These are phyloP conservation scores for Stigmatopora argus DNA, from an alignment of 2,113 vertebrate species.

Conservation along the genomic window DNA sequence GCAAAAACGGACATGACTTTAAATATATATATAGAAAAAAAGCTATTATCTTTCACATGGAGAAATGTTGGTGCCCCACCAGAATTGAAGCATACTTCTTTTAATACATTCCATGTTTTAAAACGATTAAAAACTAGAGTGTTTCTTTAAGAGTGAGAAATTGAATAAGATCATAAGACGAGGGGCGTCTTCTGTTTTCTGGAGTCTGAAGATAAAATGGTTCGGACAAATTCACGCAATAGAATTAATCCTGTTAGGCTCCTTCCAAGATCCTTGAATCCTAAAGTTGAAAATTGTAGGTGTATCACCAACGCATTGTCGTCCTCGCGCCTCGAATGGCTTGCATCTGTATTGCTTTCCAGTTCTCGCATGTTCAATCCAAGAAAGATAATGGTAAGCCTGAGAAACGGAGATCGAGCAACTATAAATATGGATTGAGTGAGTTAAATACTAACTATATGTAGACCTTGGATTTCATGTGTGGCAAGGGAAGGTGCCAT, in stretches of 20 bases:
- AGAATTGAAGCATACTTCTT: slow-evolving; percentile 26
- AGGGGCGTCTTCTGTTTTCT: slow-evolving; percentile 14
- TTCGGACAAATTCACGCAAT: slow-evolving; percentile 42
- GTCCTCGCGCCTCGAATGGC: slow-evolving; percentile 62
- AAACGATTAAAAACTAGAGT: slow-evolving; percentile 17
- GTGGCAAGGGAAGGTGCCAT: slow-evolving; percentile 29
- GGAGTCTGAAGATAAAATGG: slow-evolving; percentile 36
- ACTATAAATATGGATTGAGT: slow-evolving; percentile 33
- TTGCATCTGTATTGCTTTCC: slow-evolving; percentile 76
- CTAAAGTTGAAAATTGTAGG: slow-evolving; percentile 35
- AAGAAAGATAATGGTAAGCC: slow-evolving; percentile 54
- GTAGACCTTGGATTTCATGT: slow-evolving; percentile 28
- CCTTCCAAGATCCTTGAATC: slow-evolving; percentile 24
- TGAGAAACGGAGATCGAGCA: slow-evolving; percentile 64
- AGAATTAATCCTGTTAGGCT: slow-evolving; percentile 29
- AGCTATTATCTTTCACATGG: slow-evolving; percentile 7
- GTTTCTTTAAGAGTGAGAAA: slow-evolving; percentile 24
- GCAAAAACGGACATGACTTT: slow-evolving; percentile 29
- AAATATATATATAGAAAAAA: slow-evolving; percentile 13
- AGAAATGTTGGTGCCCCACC: slow-evolving; percentile 18
- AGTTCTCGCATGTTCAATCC: slow-evolving; percentile 45
- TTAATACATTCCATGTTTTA: neutral
- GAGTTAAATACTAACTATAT: slow-evolving; percentile 27
- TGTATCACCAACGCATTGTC: slow-evolving; percentile 40
- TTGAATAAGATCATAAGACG: slow-evolving; percentile 12